Evolutionary conservation across 2,113 vertebrate species (phyloP).

Genomic region (Pterocles orientalis): DNA sequence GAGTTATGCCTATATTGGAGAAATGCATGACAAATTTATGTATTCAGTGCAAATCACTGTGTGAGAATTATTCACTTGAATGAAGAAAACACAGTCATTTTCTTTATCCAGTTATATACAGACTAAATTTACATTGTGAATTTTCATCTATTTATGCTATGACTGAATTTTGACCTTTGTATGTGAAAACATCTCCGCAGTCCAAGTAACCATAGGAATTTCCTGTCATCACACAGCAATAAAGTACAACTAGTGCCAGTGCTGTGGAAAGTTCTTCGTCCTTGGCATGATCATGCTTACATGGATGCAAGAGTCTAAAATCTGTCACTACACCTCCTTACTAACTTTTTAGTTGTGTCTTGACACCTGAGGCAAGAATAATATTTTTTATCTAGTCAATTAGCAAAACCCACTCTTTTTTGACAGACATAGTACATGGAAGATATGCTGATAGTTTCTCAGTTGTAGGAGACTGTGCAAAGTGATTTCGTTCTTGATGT

Average conservation of each 20-base stretch:
- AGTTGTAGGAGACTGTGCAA: background rate
- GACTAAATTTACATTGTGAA: background rate
- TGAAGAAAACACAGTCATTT: background rate
- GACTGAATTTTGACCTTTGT: constrained; percentile 24
- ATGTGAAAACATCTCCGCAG: background rate
- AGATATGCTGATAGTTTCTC: background rate
- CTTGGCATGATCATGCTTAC: background rate
- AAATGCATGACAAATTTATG: background rate
- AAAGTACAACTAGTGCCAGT: background rate
- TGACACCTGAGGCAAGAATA: background rate
- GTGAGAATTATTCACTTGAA: background rate
- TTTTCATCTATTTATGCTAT: background rate
- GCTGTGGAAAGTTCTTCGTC: background rate
- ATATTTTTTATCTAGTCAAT: background rate
- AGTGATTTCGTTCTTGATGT: background rate
- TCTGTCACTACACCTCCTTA: background rate
- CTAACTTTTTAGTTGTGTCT: background rate
- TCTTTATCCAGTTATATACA: background rate
- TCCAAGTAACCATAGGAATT: background rate
- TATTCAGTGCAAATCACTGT: background rate
- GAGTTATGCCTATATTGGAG: background rate
- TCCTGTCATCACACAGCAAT: background rate
- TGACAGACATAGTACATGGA: background rate
- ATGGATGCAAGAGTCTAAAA: background rate
- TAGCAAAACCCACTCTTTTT: rapidly evolving